Evolutionary conservation across 2,797 vertebrate species (phyloP).

Genomic region (Diplodus puntazzo): DNA sequence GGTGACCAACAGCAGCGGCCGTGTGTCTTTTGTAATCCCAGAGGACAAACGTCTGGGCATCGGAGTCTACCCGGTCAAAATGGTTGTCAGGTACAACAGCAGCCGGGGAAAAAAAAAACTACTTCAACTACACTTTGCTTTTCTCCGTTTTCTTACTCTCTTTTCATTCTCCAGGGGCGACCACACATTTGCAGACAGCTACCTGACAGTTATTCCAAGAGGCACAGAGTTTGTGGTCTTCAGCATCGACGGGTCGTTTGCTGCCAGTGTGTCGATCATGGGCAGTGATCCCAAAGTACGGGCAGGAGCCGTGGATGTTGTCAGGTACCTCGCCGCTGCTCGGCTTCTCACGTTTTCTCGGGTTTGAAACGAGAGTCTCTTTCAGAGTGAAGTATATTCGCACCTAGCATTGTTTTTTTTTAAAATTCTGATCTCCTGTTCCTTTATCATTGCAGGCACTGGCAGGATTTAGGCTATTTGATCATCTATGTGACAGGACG

Average conservation of each 20-base stretch:
- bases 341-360: constrained; percentile 1
- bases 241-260: constrained; percentile 98
- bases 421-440: background rate
- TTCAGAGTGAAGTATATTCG: background rate
- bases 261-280: constrained; percentile 99
- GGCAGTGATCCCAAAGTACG: constrained; percentile 99
- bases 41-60: constrained; percentile 93
- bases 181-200: constrained; percentile 97
- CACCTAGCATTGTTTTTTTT: constrained; percentile 1
- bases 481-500: constrained; percentile 98
- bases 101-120: background rate
- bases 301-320: constrained; percentile 96
- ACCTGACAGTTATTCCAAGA: constrained; percentile 94
- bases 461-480: constrained; percentile 99
- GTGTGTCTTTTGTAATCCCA: constrained; percentile 92
- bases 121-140: no score
- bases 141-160: background rate
- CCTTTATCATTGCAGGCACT: constrained; percentile 87
- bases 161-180: constrained; percentile 87
- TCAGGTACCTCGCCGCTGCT: constrained; percentile 86
- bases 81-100: constrained; percentile 94
- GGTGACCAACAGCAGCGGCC: constrained; percentile 96
- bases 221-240: constrained; percentile 98
- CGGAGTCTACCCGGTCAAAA: constrained; percentile 97
- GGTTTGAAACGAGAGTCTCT: background rate